Base-by-base conservation (phyloP, 2,888 invertebrate species). In the Cordilura impudica region DNA sequence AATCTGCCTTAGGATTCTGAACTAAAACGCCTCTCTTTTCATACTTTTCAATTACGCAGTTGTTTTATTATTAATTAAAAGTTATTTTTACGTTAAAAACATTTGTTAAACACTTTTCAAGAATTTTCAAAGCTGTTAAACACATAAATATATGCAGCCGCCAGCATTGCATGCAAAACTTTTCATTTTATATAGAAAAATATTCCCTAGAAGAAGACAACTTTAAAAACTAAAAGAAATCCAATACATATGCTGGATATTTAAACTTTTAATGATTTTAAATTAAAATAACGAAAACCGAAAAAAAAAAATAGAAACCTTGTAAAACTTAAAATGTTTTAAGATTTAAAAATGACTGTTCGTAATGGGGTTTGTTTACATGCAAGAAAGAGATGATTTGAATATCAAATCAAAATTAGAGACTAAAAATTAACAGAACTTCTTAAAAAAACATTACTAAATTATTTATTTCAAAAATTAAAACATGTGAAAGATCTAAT, bases 131-230 rank as follows among this genome's bases (percentile, higher is more conserved):
- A 82, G 82, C 82, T 81, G 79, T 84, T 83, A 82, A 81, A 84
- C 83, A 83, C 67, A 70, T 35, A n/a, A n/a, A n/a, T n/a, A 84
- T 86, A 86, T 87, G 88, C 86, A 85, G 86, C 88, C 89, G 88
- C 87, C 88, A 88, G 87, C 87, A 87, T 86, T 85, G 83, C 89
- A 89, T 89, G 89, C 89, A 89, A 84, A 82, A 84, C 16, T 12
- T 31, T 21, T 43, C 31, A 18, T 8, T 12, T 16, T 16, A 56
- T 14, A 49, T 0, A 63, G 2, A 53, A 51, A n/a, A n/a, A 51
- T 29, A 16, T n/a, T 47, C 35, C 74, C 73, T 65, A 26, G 26
- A 47, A 39, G 54, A 53, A 67, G 23, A 29, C 18, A 14, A 26
- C 49, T 47, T 18, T 4, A 14, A 19, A 10, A 51, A 39, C 35